These are phyloP conservation scores for Rhynchophorus ferrugineus DNA, from an alignment of 1,140 invertebrate genomes.

Conservation along the genomic window DNA sequence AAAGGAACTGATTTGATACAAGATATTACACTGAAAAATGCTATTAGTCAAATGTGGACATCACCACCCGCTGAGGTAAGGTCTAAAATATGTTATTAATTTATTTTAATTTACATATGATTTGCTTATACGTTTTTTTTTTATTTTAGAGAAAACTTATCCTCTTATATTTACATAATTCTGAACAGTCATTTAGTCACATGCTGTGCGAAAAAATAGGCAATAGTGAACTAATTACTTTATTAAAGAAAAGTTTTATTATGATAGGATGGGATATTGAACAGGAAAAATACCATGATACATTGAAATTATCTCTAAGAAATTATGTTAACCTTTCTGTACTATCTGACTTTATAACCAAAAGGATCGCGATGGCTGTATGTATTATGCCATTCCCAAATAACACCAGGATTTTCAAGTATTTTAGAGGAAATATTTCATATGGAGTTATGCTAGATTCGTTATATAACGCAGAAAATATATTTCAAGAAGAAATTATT, in stretches of 20 bases:
- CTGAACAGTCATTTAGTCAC: constrained; percentile 21
- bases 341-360: constrained; percentile 11
- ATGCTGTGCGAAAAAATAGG: constrained; percentile 17
- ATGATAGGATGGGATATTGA: constrained; percentile 28
- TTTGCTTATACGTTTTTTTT: too few species aligned
- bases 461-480: constrained; percentile 16
- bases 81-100: too few species aligned
- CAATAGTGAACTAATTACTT: constrained; percentile 14
- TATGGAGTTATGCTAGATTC: constrained; percentile 15
- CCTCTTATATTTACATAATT: constrained; percentile 29
- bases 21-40: too few species aligned
- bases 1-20: too few species aligned
- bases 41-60: too few species aligned
- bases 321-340: constrained; percentile 13
- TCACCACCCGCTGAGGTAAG: too few species aligned
- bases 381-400: constrained; percentile 21
- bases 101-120: too few species aligned
- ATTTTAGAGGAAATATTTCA: constrained; percentile 18
- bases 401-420: constrained; percentile 18
- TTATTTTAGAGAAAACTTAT: constrained; percentile 24
- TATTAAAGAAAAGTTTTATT: constrained; percentile 21
- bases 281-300: constrained; percentile 19
- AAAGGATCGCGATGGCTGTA: constrained; percentile 15
- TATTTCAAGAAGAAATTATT: constrained; percentile 16
- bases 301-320: constrained; percentile 21